Conservation (phyloP, 2,888 invertebrate species). For the Lepidocyrtoides sp. region DNA sequence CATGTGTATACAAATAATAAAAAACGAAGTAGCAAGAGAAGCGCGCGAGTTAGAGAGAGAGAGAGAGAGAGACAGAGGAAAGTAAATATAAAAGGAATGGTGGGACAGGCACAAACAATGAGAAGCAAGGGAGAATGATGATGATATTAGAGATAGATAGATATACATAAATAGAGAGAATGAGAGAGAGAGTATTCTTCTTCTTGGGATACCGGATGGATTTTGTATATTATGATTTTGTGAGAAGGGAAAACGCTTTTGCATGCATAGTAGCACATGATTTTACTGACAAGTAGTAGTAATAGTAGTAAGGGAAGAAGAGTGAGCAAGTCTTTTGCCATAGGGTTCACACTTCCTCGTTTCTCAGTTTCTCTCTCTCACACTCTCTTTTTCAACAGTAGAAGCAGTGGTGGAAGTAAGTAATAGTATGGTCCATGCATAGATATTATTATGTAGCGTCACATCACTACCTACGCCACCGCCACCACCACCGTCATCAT, state of each 20-base stretch:
- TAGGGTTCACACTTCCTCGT: conserved; percentile 72
- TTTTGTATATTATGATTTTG: conserved; percentile 62
- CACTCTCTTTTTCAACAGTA: conserved; percentile 26
- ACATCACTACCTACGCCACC: not conserved
- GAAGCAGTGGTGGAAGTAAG: conserved; percentile 46
- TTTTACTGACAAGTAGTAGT: conserved; percentile 71
- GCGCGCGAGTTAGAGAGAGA: no score
- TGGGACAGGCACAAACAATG: conserved; percentile 53
- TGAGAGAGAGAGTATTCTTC: no score
- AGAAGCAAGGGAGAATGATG: conserved; percentile 55
- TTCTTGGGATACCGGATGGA: conserved; percentile 61
- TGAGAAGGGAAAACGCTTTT: conserved; percentile 58
- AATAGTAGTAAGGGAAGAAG: conserved; percentile 36
- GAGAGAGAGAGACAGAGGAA: conserved; percentile 45
- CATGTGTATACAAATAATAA: conserved; percentile 42
- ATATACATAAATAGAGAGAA: conserved; percentile 34
- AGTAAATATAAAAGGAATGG: conserved; percentile 41
- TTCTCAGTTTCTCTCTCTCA: not conserved
- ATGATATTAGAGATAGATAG: conserved; percentile 68
- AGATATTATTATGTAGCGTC: no score
- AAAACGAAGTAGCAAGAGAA: conserved; percentile 30
- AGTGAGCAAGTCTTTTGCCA: conserved; percentile 67
- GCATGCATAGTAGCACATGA: conserved; percentile 63
- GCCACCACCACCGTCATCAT: conserved; percentile 26
- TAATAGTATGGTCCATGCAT: conserved; percentile 56